phyloP scores from a whole-genome alignment of 2,888 invertebrate genomes.

The Oligia fasciuncula region DNA sequence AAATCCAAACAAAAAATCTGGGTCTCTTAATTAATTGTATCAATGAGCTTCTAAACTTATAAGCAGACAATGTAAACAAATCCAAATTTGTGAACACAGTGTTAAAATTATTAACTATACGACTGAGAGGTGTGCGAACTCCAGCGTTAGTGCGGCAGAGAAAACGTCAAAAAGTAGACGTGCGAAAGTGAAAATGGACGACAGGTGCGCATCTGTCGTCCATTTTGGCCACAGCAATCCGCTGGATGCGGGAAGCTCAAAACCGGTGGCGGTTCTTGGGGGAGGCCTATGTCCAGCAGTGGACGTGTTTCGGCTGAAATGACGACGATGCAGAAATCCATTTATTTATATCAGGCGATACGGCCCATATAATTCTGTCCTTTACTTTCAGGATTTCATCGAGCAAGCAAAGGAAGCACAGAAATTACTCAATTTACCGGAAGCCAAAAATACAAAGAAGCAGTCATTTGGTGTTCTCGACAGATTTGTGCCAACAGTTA shows the following conservation, averaged over 20 bases:
- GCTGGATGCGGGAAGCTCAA: too few species aligned
- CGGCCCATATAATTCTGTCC: not conserved
- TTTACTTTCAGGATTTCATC: constrained; percentile 80
- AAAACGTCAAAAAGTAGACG: too few species aligned
- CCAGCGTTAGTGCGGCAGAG: too few species aligned
- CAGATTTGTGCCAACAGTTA: constrained; percentile 92
- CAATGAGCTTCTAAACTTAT: too few species aligned
- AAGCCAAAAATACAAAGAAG: constrained; percentile 76
- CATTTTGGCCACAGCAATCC: not conserved
- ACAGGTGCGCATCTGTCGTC: too few species aligned
- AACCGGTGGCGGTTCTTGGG: not conserved
- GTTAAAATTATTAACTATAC: too few species aligned
- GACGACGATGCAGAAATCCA: not conserved
- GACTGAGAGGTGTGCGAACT: too few species aligned
- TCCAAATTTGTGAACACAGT: too few species aligned
- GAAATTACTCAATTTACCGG: constrained; percentile 76
- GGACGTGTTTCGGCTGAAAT: not conserved
- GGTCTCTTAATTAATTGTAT: too few species aligned
- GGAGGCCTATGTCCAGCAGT: not conserved
- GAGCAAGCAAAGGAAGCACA: constrained; percentile 79
- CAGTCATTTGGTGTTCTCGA: constrained; percentile 91
- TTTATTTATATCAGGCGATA: not conserved
- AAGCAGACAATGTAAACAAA: too few species aligned
- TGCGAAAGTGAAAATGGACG: too few species aligned
- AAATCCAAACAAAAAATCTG: too few species aligned